phyloP scores from a whole-genome alignment of 64 coral and sea anemone genomes.

The Actinia tenebrosa region DNA sequence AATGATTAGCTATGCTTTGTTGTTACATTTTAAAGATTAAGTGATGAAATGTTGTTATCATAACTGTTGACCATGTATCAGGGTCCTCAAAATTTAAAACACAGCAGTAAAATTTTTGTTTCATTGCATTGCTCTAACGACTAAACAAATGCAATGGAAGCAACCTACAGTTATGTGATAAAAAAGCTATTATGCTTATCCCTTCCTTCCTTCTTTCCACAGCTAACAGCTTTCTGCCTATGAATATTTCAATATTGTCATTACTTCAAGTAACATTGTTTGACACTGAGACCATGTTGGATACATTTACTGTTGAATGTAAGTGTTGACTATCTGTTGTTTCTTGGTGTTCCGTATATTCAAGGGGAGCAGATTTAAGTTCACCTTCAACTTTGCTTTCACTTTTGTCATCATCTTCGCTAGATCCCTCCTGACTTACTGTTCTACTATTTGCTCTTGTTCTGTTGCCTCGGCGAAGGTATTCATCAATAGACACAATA shows the following conservation, averaged over 20 bases:
- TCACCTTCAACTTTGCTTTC: not conserved
- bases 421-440: slow-evolving; percentile 14
- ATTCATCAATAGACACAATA: slow-evolving; percentile 58
- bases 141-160: no score
- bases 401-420: slow-evolving; percentile 1
- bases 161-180: no score
- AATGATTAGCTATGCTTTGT: no score
- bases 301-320: not conserved
- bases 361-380: not conserved
- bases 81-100: no score
- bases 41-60: no score
- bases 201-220: no score
- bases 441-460: slow-evolving; percentile 24
- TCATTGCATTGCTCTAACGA: no score
- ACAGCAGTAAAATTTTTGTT: no score
- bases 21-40: no score
- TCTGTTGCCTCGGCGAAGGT: slow-evolving; percentile 50
- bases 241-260: not conserved
- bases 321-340: not conserved
- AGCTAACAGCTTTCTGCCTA: not conserved
- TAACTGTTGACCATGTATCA: no score
- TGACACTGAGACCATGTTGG: not conserved
- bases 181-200: no score
- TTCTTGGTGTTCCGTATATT: not conserved
- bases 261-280: not conserved